Base-by-base conservation (phyloP, 1,140 invertebrate genomes). In the Coelopa frigida region DNA sequence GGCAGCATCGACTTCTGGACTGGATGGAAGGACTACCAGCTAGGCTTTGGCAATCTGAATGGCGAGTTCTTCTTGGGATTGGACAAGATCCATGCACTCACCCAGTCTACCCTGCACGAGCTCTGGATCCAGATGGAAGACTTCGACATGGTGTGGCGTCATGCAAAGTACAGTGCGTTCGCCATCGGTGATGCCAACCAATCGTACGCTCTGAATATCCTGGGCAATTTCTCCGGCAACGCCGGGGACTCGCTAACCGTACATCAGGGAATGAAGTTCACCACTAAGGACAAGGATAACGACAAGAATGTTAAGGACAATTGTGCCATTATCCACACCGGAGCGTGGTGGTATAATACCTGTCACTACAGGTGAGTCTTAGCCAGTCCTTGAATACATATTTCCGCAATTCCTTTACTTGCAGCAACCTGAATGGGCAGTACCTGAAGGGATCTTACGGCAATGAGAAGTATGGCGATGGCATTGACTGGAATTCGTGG, bases 201-300 rank as follows among this genome's bases (percentile, higher is more conserved):
- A 49, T 75, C 75, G 2, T 87, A 79, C 56, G 66, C 74, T 20
- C 74, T 85, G 14, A 75, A 72, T 48, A 68, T 78, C 1, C 62
- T 86, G 2, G 76, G 76, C 5, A 71, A 73, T 26, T 85, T 80
- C 56, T 72, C 71, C 20, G 83, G 83, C 11, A 78, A 76, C 54
- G 78, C 78, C 46, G 78, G 72, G 8, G 79, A 87, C 61, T 80
- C 81, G 0, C 58, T 87, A 38, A 67, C 70, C 12, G 79, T 81
- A 29, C 83, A 85, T 54, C 76, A 80, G 37, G 76, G 77, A 0
- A 78, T 79, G 59, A 77, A 77, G 56, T 87, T 85, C 66, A 83
- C 80, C 17, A 84, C 83, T 0, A 68, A 70, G 10, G 84, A 87
- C 51, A 55, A 71, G 12, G 84, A 87, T 58, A 80, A 84, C 54